Evolutionary conservation across 2,888 invertebrate genomes (phyloP).

Genomic region (Urechis unicinctus): DNA sequence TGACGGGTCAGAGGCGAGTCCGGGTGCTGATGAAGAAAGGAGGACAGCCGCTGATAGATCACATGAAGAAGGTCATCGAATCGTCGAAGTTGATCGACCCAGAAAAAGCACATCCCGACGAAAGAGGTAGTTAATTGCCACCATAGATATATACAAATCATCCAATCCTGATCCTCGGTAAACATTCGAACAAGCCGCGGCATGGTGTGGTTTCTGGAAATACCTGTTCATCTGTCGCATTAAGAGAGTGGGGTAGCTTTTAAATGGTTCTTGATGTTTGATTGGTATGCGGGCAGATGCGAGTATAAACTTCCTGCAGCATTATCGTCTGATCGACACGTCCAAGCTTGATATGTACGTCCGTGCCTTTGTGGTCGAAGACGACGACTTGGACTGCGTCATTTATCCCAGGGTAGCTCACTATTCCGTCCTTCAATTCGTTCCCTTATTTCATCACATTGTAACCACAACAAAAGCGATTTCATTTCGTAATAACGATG

Average conservation of each 20-base stretch:
- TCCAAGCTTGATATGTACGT: conserved; percentile 44
- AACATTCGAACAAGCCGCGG: no score
- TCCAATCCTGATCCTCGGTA: not conserved
- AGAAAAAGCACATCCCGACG: conserved; percentile 37
- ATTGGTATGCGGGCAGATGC: conserved; percentile 25
- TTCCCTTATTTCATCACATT: no score
- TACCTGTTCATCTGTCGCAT: no score
- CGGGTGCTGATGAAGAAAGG: conserved; percentile 45
- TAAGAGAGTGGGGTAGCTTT: no score
- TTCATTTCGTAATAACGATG: no score
- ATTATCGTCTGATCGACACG: conserved; percentile 44
- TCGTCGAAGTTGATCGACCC: conserved; percentile 35
- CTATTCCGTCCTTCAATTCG: not conserved
- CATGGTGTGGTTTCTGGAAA: no score
- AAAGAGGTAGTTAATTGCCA: conserved; percentile 34
- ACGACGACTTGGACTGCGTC: conserved; percentile 41
- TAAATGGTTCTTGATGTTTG: not conserved
- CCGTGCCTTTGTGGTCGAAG: conserved; percentile 45
- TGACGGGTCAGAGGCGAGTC: conserved; percentile 39
- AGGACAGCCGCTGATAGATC: conserved; percentile 38
- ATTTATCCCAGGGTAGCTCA: conserved; percentile 31
- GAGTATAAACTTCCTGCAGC: conserved; percentile 44
- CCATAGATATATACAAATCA: not conserved
- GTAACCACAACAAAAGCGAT: no score
- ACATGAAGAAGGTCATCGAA: conserved; percentile 42